A percentile compares a stretch with the other conserved stretches of the same genome.
Conservation (phyloP, 2,113 vertebrate species). For the Oryzias curvinotus region DNA sequence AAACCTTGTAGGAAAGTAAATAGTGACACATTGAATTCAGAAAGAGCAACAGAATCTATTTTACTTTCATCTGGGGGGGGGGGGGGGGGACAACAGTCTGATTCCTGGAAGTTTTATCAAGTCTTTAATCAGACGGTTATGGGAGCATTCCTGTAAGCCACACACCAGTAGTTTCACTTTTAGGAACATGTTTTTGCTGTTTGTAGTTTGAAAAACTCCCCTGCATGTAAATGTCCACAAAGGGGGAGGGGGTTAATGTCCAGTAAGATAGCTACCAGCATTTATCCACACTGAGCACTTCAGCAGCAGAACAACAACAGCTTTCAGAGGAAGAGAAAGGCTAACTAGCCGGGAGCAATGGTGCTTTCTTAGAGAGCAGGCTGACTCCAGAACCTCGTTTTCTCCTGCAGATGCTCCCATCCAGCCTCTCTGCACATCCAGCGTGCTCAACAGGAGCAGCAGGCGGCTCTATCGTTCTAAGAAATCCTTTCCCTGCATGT, state of each 20-base stretch:
- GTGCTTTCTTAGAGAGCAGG: constrained; percentile 50
- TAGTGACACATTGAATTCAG: no score
- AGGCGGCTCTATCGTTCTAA: background rate
- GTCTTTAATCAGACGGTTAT: background rate
- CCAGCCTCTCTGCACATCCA: constrained; percentile 19
- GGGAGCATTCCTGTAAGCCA: background rate
- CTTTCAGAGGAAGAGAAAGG: constrained; percentile 40
- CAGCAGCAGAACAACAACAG: constrained; percentile 60
- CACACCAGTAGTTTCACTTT: background rate
- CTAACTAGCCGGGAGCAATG: constrained; percentile 42
- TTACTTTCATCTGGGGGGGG: no score
- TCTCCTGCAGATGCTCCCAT: constrained; percentile 22
- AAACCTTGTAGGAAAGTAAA: no score
- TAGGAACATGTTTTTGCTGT: background rate
- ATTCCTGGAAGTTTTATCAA: background rate
- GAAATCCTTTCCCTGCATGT: background rate
- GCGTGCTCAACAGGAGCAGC: constrained; percentile 6
- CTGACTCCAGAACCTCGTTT: constrained; percentile 35
- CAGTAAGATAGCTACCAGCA: background rate
- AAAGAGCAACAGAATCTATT: no score
- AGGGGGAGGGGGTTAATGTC: background rate
- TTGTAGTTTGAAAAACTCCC: background rate
- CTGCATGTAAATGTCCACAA: constrained; percentile 2
- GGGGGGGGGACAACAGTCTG: background rate
- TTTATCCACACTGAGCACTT: constrained; percentile 16